Conservation (phyloP, 2,888 invertebrate species). For the Gibbula magus region DNA sequence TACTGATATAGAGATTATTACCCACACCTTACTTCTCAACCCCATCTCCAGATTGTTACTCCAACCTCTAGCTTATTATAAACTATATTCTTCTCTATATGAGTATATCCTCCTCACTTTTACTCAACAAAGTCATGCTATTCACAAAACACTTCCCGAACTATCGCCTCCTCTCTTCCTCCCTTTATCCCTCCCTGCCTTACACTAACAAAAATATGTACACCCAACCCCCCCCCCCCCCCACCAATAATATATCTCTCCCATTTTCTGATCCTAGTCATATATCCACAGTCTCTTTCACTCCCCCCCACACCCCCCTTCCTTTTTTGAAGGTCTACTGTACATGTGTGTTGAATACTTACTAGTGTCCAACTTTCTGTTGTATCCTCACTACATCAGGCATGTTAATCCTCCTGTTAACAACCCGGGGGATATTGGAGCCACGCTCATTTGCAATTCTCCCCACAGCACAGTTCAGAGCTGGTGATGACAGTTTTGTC, state of each 20-base stretch:
- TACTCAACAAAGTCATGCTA: too few species aligned
- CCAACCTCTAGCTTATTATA: too few species aligned
- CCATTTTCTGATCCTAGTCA: neutral
- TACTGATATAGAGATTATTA: too few species aligned
- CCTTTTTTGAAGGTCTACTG: neutral
- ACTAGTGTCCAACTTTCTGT: neutral
- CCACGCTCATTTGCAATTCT: neutral
- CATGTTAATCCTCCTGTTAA: neutral
- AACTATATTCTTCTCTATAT: too few species aligned
- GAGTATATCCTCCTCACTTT: too few species aligned
- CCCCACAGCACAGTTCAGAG: neutral
- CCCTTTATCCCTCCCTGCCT: too few species aligned
- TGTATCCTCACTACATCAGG: neutral
- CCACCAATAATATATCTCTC: neutral
- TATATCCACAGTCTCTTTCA: neutral
- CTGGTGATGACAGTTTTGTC: too few species aligned
- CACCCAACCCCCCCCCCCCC: neutral
- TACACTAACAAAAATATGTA: too few species aligned
- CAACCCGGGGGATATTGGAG: neutral
- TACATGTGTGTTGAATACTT: neutral
- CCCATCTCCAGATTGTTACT: too few species aligned
- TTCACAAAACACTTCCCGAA: too few species aligned
- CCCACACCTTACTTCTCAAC: too few species aligned
- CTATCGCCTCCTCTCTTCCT: too few species aligned
- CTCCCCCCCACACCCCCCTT: neutral